Conservation (phyloP, 1,140 invertebrate species). For the Aphelenchoides fujianensis region DNA sequence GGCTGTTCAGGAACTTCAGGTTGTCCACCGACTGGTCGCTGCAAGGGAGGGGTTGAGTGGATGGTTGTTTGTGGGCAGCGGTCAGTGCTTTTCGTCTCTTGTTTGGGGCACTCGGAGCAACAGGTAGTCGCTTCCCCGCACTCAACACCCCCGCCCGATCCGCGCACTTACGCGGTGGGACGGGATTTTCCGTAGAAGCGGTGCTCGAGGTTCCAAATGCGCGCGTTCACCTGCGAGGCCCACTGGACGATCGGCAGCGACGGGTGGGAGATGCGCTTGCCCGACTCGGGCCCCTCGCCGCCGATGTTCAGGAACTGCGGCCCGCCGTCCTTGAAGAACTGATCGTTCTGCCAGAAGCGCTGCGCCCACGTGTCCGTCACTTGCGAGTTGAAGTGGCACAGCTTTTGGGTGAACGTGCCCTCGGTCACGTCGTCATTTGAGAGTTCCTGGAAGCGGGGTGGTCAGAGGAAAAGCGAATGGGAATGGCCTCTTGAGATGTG, state of each 20-base stretch:
- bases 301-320: conserved; percentile 85
- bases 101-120: too few relatives aligned
- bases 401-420: conserved; percentile 15
- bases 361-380: conserved; percentile 31
- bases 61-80: not conserved
- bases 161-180: conserved; percentile 67
- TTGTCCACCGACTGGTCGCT: conserved; percentile 7
- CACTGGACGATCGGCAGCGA: conserved; percentile 65
- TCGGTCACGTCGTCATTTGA: too few relatives aligned
- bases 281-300: conserved; percentile 11
- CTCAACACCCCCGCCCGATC: too few relatives aligned
- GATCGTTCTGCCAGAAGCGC: conserved; percentile 76
- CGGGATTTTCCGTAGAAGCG: conserved; percentile 86
- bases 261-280: not conserved
- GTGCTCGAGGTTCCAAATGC: conserved; percentile 83
- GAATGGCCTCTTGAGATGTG: too few relatives aligned
- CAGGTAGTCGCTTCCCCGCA: too few relatives aligned
- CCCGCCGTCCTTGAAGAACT: conserved; percentile 70
- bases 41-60: too few relatives aligned
- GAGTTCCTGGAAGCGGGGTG: too few relatives aligned
- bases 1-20: conserved; percentile 75
- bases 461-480: too few relatives aligned
- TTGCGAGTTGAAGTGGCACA: conserved; percentile 5
- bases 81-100: too few relatives aligned
- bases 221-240: conserved; percentile 74